Evolutionary conservation across 2,797 vertebrate genomes (phyloP), one percentile per base, ranked within the genome.

Genomic region (Sebastiscus tertius): DNA sequence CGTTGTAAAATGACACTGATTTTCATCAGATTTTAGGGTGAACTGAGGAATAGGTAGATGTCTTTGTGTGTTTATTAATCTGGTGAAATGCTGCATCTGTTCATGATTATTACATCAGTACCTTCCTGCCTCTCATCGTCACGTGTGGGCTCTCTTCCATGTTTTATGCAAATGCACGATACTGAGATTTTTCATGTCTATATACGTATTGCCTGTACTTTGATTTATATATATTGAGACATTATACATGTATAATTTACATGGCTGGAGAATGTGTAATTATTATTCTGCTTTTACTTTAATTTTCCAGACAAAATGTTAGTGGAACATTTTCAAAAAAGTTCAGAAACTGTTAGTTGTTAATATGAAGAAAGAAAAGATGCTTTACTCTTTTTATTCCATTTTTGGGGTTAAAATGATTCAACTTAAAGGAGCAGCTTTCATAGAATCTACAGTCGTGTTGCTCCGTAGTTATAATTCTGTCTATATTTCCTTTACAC

Each of bases 131-230:
- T 72, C 26, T 68, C 55, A 1, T 81, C 64, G 79, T 75, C 52
- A 56, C 59, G 27, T 27, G 26, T 26, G 29, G 49, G 11, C 33
- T 77, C 39, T 72, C 61, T 72, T 77, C 58, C 67, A 34, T 64
- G 33, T 68, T 81, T 91, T 90, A 90, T 93, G 81, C 78, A 89
- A 91, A 82, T 85, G 60, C 60, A 74, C 72, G 34, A 56, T 59
- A 75, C 88, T 72, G 85, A 69, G 22, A 55, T 77, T 77, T 67
- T 83, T 70, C 39, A 33, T 62, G 63, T 85, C 72, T 79, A 8
- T 82, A 76, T 65, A 79, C 77, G 76, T 89, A 42, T 75, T 46
- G 84, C 66, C 83, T 88, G 34, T 85, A 34, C 77, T 86, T 89
- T 86, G 58, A 87, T 83, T 82, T 91, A 77, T 84, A 75, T 81